These are phyloP conservation scores for Pardalotus punctatus DNA, from an alignment of 2,113 vertebrate species.

Conservation along the genomic window DNA sequence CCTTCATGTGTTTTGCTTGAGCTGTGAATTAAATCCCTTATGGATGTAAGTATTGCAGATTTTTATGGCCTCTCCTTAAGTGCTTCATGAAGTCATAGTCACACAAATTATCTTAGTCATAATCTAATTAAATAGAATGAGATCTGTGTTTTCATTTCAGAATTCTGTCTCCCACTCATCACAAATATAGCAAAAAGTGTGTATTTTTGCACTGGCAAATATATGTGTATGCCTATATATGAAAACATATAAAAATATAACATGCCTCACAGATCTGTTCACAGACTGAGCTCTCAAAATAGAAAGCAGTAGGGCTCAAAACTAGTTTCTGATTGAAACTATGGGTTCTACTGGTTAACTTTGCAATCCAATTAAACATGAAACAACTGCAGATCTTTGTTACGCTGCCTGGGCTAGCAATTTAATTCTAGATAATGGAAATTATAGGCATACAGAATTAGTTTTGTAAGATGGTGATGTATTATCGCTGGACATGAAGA, in stretches of 20 bases:
- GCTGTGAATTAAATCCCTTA: slow-evolving; percentile 31
- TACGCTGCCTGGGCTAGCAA: neutral
- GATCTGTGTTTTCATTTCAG: slow-evolving; percentile 24
- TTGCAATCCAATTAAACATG: neutral
- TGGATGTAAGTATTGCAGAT: neutral
- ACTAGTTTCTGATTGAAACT: neutral
- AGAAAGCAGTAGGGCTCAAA: neutral
- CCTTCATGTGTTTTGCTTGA: neutral
- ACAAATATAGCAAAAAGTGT: slow-evolving; percentile 29
- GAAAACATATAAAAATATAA: slow-evolving; percentile 36
- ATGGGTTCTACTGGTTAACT: neutral
- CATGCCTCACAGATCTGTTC: neutral
- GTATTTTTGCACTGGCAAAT: slow-evolving; percentile 5
- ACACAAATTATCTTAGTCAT: slow-evolving; percentile 37
- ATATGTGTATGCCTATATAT: neutral
- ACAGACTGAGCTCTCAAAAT: neutral
- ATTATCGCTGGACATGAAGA: neutral
- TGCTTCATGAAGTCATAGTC: slow-evolving; percentile 20
- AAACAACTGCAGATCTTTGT: neutral
- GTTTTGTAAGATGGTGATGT: neutral
- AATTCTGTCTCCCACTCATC: slow-evolving; percentile 4
- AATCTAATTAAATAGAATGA: slow-evolving; percentile 27
- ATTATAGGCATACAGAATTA: neutral
- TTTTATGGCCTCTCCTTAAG: neutral
- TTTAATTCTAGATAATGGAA: neutral